These are phyloP conservation scores for Heliocidaris tuberculata DNA, from an alignment of 35 echinoderm and acorn worm genomes.

Conservation along the genomic window DNA sequence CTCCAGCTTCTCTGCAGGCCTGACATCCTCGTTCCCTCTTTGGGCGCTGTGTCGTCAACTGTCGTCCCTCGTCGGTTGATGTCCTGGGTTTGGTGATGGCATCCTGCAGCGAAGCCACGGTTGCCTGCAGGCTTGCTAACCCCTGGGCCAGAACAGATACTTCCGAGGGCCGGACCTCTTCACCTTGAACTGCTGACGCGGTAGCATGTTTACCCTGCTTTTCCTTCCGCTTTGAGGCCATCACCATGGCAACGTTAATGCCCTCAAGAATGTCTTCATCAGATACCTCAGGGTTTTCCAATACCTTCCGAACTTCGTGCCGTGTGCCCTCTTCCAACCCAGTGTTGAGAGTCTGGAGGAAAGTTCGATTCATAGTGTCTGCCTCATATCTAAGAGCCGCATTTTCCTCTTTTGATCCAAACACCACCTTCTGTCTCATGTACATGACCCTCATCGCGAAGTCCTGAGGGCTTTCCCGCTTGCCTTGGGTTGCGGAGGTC, in stretches of 20 bases:
- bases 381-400: slow-evolving; percentile 10
- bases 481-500: slow-evolving; percentile 10
- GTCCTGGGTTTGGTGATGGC: slow-evolving; percentile 12
- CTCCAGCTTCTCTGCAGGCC: not conserved
- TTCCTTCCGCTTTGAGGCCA: not conserved
- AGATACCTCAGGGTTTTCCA: not conserved
- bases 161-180: not conserved
- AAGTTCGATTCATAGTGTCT: not conserved
- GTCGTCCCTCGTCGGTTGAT: not conserved
- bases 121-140: not conserved
- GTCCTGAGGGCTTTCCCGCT: slow-evolving; percentile 50
- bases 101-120: not conserved
- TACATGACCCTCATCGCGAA: slow-evolving; percentile 59
- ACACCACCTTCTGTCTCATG: slow-evolving; percentile 61
- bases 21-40: slow-evolving; percentile 50
- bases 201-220: not conserved
- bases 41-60: not conserved
- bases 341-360: slow-evolving; percentile 1
- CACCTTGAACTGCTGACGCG: not conserved
- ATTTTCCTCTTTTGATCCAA: slow-evolving; percentile 65
- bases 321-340: not conserved
- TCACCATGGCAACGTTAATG: not conserved
- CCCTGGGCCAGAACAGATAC: not conserved
- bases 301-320: not conserved
- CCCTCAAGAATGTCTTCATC: slow-evolving; percentile 28